phyloP scores from a whole-genome alignment of 1,140 invertebrate genomes.

The Halyomorpha halys region DNA sequence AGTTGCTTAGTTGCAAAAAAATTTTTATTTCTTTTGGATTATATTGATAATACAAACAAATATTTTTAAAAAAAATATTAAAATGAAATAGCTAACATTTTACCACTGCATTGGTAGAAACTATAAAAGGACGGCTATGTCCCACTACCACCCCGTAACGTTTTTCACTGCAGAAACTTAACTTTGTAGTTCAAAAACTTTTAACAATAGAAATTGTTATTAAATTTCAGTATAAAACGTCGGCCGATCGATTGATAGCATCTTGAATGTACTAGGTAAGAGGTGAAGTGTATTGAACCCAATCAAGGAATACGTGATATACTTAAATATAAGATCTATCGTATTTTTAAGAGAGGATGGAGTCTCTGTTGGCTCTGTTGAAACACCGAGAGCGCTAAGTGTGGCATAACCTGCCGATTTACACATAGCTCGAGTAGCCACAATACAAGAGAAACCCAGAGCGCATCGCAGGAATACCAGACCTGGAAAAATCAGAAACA shows the following conservation, averaged over 20 bases:
- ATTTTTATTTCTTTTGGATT: too few relatives aligned
- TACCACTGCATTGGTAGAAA: too few relatives aligned
- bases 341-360: conserved; percentile 46
- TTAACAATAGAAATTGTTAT: conserved; percentile 21
- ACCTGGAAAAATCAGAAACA: conserved; percentile 35
- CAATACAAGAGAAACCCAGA: conserved; percentile 59
- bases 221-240: conserved; percentile 79
- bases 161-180: too few relatives aligned
- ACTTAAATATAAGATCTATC: conserved; percentile 72
- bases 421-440: conserved; percentile 53
- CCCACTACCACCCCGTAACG: too few relatives aligned
- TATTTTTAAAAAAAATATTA: too few relatives aligned
- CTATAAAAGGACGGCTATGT: too few relatives aligned
- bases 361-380: conserved; percentile 34
- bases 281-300: conserved; percentile 65
- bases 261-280: conserved; percentile 65
- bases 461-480: conserved; percentile 53
- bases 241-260: conserved; percentile 62
- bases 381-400: conserved; percentile 56
- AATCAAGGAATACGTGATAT: conserved; percentile 61
- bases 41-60: too few relatives aligned
- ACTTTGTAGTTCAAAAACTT: too few relatives aligned
- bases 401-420: conserved; percentile 58
- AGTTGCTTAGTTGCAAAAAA: too few relatives aligned
- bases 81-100: too few relatives aligned